Conservation (phyloP, 2,797 vertebrate species). For the Sebastes jordani region DNA sequence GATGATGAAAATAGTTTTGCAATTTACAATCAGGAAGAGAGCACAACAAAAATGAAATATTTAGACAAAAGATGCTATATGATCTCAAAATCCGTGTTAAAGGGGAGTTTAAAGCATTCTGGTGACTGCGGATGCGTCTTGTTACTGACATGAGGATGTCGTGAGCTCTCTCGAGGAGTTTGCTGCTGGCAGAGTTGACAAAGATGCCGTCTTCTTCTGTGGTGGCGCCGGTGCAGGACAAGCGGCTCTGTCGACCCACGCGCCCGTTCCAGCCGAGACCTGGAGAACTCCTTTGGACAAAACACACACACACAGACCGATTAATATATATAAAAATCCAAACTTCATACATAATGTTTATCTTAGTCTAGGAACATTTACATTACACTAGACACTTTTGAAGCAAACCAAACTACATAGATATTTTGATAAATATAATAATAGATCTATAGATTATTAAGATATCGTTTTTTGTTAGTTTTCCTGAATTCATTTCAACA, state of each 20-base stretch:
- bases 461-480: not conserved
- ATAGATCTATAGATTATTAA: not conserved
- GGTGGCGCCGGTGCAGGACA: slow-evolving; percentile 76
- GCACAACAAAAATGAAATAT: not conserved
- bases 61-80: too few species aligned
- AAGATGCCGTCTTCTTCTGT: slow-evolving; percentile 95
- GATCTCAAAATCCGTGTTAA: not conserved
- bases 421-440: not conserved
- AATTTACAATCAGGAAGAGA: not conserved
- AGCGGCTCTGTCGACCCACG: slow-evolving; percentile 80
- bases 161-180: slow-evolving; percentile 94
- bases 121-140: not conserved
- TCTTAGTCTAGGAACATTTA: not conserved
- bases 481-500: not conserved
- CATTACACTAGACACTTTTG: not conserved
- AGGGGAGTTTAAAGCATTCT: not conserved
- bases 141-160: slow-evolving; percentile 96
- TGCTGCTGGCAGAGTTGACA: slow-evolving; percentile 91
- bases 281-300: slow-evolving; percentile 57
- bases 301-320: not conserved
- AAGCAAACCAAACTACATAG: not conserved
- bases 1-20: not conserved
- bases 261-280: slow-evolving; percentile 87
- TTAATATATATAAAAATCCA: not conserved
- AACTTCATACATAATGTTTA: not conserved